These are phyloP conservation scores for Phoenoteleia sp. DNA, from an alignment of 2,888 invertebrate species.

Conservation along the genomic window DNA sequence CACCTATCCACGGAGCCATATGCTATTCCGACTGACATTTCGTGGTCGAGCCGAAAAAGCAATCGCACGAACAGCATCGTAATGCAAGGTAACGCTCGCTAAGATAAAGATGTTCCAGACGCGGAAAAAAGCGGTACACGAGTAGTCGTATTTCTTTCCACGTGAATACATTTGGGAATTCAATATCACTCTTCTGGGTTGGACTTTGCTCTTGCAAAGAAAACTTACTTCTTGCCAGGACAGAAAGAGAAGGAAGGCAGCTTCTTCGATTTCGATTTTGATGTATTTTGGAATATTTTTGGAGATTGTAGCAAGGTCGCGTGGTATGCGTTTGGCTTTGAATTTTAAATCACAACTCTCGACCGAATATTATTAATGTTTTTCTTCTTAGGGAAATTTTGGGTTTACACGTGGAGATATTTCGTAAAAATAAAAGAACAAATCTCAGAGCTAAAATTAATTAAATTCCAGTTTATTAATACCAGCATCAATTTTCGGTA, in stretches of 20 bases:
- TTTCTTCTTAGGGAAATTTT: no score
- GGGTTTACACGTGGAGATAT: no score
- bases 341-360: slow-evolving; percentile 39
- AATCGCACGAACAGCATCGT: slow-evolving; percentile 60
- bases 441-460: no score
- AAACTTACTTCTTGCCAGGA: slow-evolving; percentile 46
- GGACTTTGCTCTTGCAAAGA: slow-evolving; percentile 53
- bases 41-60: slow-evolving; percentile 64
- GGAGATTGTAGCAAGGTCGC: slow-evolving; percentile 11
- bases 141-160: slow-evolving; percentile 69
- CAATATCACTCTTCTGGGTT: slow-evolving; percentile 68
- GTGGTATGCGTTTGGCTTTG: background rate
- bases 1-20: slow-evolving; percentile 21
- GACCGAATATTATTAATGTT: background rate
- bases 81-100: slow-evolving; percentile 60
- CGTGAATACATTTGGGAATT: slow-evolving; percentile 71
- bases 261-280: slow-evolving; percentile 37
- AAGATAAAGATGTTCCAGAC: slow-evolving; percentile 63
- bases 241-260: background rate
- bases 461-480: no score
- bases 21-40: slow-evolving; percentile 63
- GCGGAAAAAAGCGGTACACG: slow-evolving; percentile 56
- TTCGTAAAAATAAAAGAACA: background rate
- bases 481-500: no score
- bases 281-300: slow-evolving; percentile 50